Conservation (phyloP, 2,888 invertebrate species). For the Caenorhabditis zanzibari region DNA sequence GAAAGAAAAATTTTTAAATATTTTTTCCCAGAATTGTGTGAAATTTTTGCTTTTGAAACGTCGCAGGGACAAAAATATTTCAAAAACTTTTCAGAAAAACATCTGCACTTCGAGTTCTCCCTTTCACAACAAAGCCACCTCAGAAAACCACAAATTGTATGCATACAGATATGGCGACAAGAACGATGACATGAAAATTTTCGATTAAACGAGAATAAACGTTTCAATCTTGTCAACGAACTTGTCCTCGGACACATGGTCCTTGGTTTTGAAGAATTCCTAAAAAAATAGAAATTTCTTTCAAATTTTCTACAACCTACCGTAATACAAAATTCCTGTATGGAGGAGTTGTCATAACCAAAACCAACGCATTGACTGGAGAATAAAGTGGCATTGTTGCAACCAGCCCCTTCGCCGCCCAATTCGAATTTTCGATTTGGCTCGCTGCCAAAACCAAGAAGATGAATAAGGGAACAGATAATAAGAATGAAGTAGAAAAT, state of each 20-base stretch:
- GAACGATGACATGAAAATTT: neutral
- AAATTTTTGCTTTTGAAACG: too few species aligned
- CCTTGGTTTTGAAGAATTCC: neutral
- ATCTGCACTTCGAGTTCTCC: neutral
- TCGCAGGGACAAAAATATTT: too few species aligned
- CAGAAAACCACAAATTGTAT: neutral
- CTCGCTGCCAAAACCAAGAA: slow-evolving; percentile 4
- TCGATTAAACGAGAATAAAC: neutral
- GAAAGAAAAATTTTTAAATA: too few species aligned
- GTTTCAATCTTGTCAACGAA: slow-evolving; percentile 8
- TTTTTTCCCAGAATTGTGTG: too few species aligned
- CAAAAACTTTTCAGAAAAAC: neutral
- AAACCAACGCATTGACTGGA: slow-evolving; percentile 15
- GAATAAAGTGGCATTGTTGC: slow-evolving; percentile 14
- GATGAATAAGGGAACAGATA: slow-evolving; percentile 7
- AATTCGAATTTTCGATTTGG: slow-evolving; percentile 8
- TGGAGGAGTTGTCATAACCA: slow-evolving; percentile 7
- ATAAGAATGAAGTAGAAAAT: slow-evolving; percentile 2
- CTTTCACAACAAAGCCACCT: neutral
- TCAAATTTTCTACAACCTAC: neutral
- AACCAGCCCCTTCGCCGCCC: slow-evolving; percentile 1
- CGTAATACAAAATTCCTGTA: neutral
- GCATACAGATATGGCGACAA: neutral
- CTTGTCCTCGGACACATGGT: neutral
- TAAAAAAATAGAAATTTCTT: neutral